Evolutionary conservation across 2,888 invertebrate genomes (phyloP).

Genomic region (Incurvaria masculella): DNA sequence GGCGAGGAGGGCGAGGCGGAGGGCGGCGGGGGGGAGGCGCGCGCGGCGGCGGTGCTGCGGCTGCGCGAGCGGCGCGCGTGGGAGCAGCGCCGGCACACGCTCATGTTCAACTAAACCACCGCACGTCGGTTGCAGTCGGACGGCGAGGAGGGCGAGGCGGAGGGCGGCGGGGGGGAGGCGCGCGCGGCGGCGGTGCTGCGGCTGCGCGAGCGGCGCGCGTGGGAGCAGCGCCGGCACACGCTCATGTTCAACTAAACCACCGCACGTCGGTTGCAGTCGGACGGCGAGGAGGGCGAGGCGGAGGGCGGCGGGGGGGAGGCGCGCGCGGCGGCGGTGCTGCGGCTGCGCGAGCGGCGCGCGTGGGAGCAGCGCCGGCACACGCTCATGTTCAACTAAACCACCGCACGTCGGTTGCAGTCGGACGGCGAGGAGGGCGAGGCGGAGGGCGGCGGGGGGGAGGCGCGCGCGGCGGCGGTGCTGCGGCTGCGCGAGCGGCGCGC

Average conservation of each 20-base stretch:
- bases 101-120: constrained; percentile 90
- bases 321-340: constrained; percentile 58
- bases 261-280: not conserved
- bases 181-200: constrained; percentile 59
- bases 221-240: constrained; percentile 80
- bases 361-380: constrained; percentile 85
- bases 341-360: constrained; percentile 63
- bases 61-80: constrained; percentile 71
- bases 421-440: constrained; percentile 38
- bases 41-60: constrained; percentile 59
- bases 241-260: constrained; percentile 89
- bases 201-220: constrained; percentile 66
- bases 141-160: constrained; percentile 40
- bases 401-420: not conserved
- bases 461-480: constrained; percentile 58
- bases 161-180: constrained; percentile 32
- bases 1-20: constrained; percentile 40
- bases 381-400: constrained; percentile 87
- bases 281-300: constrained; percentile 39
- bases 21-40: constrained; percentile 34
- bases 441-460: constrained; percentile 28
- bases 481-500: constrained; percentile 65
- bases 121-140: not conserved
- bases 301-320: constrained; percentile 33
- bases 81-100: constrained; percentile 77